Evolutionary conservation across 1,140 invertebrate genomes (phyloP).

Genomic region (Paraescarpia echinospica): DNA sequence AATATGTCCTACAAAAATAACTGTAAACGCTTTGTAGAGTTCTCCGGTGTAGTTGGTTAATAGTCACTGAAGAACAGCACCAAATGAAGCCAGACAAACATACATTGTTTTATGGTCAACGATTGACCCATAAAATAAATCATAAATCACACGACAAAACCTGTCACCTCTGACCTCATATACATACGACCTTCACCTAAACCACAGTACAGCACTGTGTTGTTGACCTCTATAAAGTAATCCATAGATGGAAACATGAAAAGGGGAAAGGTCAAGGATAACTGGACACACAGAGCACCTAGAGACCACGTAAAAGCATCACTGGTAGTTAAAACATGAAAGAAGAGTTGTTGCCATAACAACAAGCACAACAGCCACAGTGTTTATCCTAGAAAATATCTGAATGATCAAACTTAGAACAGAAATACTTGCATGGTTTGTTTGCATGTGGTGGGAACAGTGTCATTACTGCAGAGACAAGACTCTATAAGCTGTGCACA

Average conservation of each 20-base stretch:
- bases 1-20: neutral
- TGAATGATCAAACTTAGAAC: neutral
- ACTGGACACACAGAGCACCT: too few relatives aligned
- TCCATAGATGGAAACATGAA: neutral
- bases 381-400: neutral
- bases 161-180: neutral
- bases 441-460: neutral
- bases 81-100: neutral
- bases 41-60: neutral
- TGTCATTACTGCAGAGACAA: neutral
- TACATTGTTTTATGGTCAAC: neutral
- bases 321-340: neutral
- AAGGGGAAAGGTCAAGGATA: too few relatives aligned
- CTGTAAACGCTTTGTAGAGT: neutral
- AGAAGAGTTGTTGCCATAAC: neutral
- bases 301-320: neutral
- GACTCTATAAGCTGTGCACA: neutral
- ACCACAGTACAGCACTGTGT: neutral
- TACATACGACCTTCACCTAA: neutral
- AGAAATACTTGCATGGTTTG: neutral
- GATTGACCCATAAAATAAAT: neutral
- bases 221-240: neutral
- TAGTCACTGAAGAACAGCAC: neutral
- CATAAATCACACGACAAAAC: neutral
- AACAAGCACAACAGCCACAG: neutral